Conservation (phyloP, 1,140 invertebrate genomes). For the Oncopeltus fasciatus region DNA sequence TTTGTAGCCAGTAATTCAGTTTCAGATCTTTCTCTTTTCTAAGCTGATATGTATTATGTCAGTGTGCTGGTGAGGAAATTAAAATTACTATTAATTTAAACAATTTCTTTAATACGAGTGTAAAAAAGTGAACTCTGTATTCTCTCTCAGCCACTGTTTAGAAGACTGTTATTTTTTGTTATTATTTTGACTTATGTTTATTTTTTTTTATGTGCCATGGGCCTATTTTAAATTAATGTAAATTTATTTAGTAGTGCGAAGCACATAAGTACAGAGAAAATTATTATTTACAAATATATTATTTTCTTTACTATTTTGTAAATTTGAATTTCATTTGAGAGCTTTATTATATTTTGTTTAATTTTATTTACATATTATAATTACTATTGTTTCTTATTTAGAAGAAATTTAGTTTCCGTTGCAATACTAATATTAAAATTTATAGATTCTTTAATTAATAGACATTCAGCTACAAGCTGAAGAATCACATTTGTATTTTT, state of each 20-base stretch:
- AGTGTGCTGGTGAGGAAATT: background rate
- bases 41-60: background rate
- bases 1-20: background rate
- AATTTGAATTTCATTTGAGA: background rate
- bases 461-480: background rate
- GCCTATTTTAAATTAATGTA: background rate
- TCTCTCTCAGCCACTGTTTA: constrained; percentile 2
- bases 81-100: too few relatives aligned
- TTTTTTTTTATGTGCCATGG: constrained; percentile 1
- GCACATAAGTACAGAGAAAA: constrained; percentile 4
- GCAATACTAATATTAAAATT: background rate
- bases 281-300: background rate
- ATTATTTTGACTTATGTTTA: background rate
- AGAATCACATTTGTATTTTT: background rate
- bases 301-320: background rate
- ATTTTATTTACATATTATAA: background rate
- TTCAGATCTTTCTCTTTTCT: too few relatives aligned
- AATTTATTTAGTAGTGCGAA: constrained; percentile 2
- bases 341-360: background rate
- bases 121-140: too few relatives aligned
- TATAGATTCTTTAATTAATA: background rate
- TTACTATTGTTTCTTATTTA: too few relatives aligned
- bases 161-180: background rate
- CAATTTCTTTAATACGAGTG: too few relatives aligned
- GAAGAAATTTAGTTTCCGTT: background rate